phyloP scores from a whole-genome alignment of 1,140 invertebrate genomes.

The Tetragonula clypearis region DNA sequence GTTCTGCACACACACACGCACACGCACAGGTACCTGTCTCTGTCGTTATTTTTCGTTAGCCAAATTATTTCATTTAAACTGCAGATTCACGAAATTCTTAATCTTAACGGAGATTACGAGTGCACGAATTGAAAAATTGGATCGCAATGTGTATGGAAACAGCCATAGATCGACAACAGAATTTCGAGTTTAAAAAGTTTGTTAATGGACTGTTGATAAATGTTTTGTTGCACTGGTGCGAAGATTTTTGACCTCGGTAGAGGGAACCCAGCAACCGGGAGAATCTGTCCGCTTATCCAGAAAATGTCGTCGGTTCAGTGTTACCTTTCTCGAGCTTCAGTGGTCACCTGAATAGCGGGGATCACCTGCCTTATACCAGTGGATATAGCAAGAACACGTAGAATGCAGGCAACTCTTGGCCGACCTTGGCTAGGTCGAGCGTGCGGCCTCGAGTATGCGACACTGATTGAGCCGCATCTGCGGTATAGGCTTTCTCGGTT shows the following conservation, averaged over 20 bases:
- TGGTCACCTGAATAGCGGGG: conserved; percentile 59
- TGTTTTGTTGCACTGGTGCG: not conserved
- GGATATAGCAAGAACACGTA: conserved; percentile 79
- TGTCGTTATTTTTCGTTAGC: not conserved
- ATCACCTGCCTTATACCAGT: conserved; percentile 70
- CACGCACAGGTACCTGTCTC: not conserved
- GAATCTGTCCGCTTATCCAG: conserved; percentile 67
- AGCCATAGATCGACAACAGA: not conserved
- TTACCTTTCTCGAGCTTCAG: conserved; percentile 59
- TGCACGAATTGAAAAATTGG: not conserved
- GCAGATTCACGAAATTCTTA: not conserved
- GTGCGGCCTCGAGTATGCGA: conserved; percentile 73
- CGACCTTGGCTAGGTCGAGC: conserved; percentile 81
- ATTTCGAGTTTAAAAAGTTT: not conserved
- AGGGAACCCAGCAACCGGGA: conserved; percentile 44
- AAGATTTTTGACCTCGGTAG: conserved; percentile 61
- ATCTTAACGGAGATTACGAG: too few relatives aligned
- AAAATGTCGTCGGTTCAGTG: conserved; percentile 77
- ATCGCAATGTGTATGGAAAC: not conserved
- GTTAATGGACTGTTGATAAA: not conserved
- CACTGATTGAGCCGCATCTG: conserved; percentile 77
- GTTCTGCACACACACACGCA: conserved; percentile 11
- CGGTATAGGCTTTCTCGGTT: conserved; percentile 53
- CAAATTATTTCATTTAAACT: not conserved
- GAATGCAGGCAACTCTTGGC: conserved; percentile 75